Evolutionary conservation across 2,888 invertebrate genomes (phyloP).

Genomic region (Cryptophagus acutangulus): DNA sequence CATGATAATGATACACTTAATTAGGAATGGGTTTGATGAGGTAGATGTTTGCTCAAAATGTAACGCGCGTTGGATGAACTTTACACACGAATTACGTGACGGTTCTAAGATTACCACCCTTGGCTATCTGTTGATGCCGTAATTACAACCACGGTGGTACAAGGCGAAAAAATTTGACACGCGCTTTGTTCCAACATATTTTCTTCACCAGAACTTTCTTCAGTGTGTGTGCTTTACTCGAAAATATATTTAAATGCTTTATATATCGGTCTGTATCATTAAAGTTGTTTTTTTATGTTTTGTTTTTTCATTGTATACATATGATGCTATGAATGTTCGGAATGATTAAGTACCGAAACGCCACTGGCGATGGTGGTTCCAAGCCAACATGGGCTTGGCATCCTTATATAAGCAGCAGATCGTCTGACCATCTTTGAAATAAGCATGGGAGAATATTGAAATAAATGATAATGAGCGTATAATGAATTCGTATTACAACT

Average conservation of each 20-base stretch:
- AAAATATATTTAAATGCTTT: too few relatives aligned
- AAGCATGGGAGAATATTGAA: conserved; percentile 28
- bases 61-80: not conserved
- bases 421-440: not conserved
- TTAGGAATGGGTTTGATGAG: conserved; percentile 44
- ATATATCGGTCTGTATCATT: too few relatives aligned
- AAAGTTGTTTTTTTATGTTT: too few relatives aligned
- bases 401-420: not conserved
- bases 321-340: conserved; percentile 12
- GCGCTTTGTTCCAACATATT: too few relatives aligned
- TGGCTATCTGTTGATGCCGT: conserved; percentile 13
- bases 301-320: too few relatives aligned
- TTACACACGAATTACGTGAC: conserved; percentile 9
- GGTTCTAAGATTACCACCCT: conserved; percentile 12
- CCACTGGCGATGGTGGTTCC: conserved; percentile 11
- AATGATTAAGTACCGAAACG: conserved; percentile 14
- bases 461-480: conserved; percentile 35
- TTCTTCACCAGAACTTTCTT: too few relatives aligned
- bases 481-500: conserved; percentile 33
- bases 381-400: not conserved
- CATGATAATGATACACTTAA: conserved; percentile 48
- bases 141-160: too few relatives aligned
- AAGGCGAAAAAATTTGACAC: too few relatives aligned
- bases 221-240: too few relatives aligned
- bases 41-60: conserved; percentile 43